Evolutionary conservation across 2,797 vertebrate genomes (phyloP), one percentile per base, ranked within the genome.

Genomic region (Chelmon rostratus): DNA sequence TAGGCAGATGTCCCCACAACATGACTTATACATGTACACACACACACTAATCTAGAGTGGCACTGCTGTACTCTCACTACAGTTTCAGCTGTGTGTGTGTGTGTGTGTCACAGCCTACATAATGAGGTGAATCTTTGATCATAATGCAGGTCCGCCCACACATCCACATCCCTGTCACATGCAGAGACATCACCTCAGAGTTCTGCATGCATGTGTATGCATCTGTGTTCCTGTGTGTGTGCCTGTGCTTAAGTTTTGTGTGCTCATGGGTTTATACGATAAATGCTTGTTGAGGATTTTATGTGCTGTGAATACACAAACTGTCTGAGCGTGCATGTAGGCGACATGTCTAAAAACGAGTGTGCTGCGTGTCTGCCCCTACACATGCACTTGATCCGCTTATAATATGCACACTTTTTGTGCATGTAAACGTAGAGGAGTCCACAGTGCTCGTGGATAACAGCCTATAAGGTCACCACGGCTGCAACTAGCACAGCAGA

Each of bases 91-190:
- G 16, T 37, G 53, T 68, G 23, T 66, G 42, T 57, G 37, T 78
- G 53, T 40, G 66, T 68, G 42, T 69, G 28, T 61, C 42, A 49
- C 15, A 62, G 54, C 21, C 23, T 46, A 46, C 18, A 35, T 28
- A 56, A 61, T 61, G 40, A 61, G 53, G 33, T 69, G 37, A 52
- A 61, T 42, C 49, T 53, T 53, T 78, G 53, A 70, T 82, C 47
- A 35, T 63, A 33, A 40, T 15, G 31, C 31, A 47, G 18, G 13
- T 68, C 37, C 44, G 13, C 69, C 62, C 33, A 49, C 37, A 35
- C 57, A 13, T 3, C 31, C 38, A 15, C 58, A 15, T 56, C 23
- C 38, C 37, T 47, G 25, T 64, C 13, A 0, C 21, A 13, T 2
- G 2, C 23, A 13, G 21, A 28, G 19, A 44, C 50, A 37, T 75